phyloP scores from a whole-genome alignment of 2,888 invertebrate genomes.

The Pyrocoelia pectoralis region DNA sequence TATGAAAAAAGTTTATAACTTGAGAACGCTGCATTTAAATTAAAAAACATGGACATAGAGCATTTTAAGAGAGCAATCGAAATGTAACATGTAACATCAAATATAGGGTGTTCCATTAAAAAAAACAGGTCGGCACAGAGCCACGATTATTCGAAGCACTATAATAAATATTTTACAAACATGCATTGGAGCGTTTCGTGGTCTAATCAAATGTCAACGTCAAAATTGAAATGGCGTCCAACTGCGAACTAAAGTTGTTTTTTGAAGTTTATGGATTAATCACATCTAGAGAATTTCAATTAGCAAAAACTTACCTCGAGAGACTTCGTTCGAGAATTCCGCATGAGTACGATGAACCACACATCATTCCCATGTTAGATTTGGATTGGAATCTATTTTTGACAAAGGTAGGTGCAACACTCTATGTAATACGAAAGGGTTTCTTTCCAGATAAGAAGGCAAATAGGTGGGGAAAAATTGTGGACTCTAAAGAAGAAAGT shows the following conservation, averaged over 20 bases:
- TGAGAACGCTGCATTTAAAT: too few relatives aligned
- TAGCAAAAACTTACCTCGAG: constrained; percentile 48
- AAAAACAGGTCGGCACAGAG: too few relatives aligned
- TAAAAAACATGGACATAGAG: too few relatives aligned
- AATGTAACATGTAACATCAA: too few relatives aligned
- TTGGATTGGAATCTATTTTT: constrained; percentile 55
- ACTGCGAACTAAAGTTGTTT: constrained; percentile 33
- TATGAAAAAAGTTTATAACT: too few relatives aligned
- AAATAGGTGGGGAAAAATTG: constrained; percentile 59
- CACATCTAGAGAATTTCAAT: constrained; percentile 53
- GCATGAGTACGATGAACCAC: constrained; percentile 48
- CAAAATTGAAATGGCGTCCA: neutral
- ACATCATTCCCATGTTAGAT: constrained; percentile 53
- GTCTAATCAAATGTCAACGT: neutral
- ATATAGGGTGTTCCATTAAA: too few relatives aligned
- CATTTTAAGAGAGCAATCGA: too few relatives aligned
- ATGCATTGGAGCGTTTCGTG: too few relatives aligned
- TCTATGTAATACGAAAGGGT: neutral
- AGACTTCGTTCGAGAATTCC: constrained; percentile 49
- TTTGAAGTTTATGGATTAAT: constrained; percentile 53
- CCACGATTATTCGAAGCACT: too few relatives aligned
- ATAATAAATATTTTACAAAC: too few relatives aligned
- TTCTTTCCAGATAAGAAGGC: constrained; percentile 46
- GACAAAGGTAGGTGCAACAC: constrained; percentile 41
- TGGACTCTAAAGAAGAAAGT: constrained; percentile 62